Evolutionary conservation across 1,140 invertebrate genomes (phyloP).

Genomic region (Drosophila ambigua): DNA sequence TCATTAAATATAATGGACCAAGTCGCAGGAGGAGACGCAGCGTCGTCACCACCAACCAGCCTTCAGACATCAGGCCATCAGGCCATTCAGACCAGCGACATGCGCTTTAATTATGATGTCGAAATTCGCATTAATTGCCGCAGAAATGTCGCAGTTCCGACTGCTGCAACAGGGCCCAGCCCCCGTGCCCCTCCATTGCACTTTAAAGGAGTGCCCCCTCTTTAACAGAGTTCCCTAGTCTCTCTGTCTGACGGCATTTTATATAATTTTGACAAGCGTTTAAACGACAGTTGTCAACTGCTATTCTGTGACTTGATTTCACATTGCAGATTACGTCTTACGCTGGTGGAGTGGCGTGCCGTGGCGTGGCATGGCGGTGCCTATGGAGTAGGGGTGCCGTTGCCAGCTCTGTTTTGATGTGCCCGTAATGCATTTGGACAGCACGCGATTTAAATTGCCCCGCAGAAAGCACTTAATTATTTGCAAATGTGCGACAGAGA

Average conservation of each 20-base stretch:
- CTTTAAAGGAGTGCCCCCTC: conserved; percentile 11
- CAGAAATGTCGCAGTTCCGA: conserved; percentile 54
- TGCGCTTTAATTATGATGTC: conserved; percentile 80
- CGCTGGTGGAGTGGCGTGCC: conserved; percentile 32
- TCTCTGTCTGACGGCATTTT: conserved; percentile 59
- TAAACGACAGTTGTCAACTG: conserved; percentile 80
- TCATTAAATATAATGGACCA: conserved; percentile 77
- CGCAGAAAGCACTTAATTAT: conserved; percentile 68
- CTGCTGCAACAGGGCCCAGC: conserved; percentile 1
- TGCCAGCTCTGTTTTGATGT: conserved; percentile 59
- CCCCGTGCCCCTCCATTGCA: conserved; percentile 12
- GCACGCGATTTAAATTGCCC: conserved; percentile 62
- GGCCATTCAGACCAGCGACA: conserved; percentile 8
- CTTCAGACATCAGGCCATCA: neutral
- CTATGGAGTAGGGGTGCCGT: conserved; percentile 19
- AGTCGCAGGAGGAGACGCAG: conserved; percentile 63
- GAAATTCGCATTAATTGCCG: conserved; percentile 79
- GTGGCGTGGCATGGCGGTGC: conserved; percentile 5
- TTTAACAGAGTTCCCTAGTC: conserved; percentile 41
- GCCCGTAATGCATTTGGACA: conserved; percentile 72
- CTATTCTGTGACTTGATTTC: conserved; percentile 75
- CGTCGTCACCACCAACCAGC: conserved; percentile 56
- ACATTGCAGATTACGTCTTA: conserved; percentile 53
- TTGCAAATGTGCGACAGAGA: conserved; percentile 69
- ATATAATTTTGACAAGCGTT: conserved; percentile 79